Percentiles rank a stretch among this genome's conserved stretches.
These are phyloP conservation scores for Myiopsitta monachus DNA, from an alignment of 2,113 vertebrate genomes.

Conservation along the genomic window DNA sequence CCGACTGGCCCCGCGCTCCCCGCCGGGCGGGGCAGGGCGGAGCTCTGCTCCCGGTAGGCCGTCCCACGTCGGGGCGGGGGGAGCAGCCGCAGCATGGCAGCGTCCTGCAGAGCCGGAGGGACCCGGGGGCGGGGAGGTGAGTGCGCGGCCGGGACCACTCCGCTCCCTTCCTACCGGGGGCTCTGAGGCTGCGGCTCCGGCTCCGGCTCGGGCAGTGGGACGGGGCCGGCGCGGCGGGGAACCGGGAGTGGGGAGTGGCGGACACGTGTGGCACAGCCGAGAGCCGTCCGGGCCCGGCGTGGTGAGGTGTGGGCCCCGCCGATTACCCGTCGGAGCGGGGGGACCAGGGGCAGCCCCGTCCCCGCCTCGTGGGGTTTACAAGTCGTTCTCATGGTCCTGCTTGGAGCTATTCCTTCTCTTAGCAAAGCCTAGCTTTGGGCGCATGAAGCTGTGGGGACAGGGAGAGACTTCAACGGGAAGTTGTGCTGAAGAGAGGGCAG, in stretches of 20 bases:
- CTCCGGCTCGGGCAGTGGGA: not conserved
- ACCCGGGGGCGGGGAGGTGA: not conserved
- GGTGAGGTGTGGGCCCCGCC: too few species aligned
- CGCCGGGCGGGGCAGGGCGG: not conserved
- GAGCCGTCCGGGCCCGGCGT: not conserved
- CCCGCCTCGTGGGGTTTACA: too few species aligned
- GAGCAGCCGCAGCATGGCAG: not conserved
- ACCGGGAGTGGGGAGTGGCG: not conserved
- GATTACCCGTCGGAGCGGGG: not conserved
- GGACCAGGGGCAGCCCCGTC: not conserved
- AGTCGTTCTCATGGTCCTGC: too few species aligned
- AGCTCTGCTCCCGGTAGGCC: not conserved
- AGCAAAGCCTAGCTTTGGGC: not conserved
- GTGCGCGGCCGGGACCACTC: not conserved
- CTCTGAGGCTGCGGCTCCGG: too few species aligned
- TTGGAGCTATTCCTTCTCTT: fast-evolving
- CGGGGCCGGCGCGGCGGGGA: not conserved
- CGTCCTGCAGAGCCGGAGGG: not conserved
- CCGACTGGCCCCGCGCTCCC: constrained; percentile 6
- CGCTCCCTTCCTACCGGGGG: not conserved
- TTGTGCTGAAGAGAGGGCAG: not conserved
- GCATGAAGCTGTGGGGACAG: fast-evolving
- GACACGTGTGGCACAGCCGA: not conserved
- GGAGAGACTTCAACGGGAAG: fast-evolving
- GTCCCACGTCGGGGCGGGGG: not conserved